A percentile compares a stretch with the other conserved stretches of the same genome.
phyloP scores from a whole-genome alignment of 2,113 vertebrate species.

The Grantiella picta region DNA sequence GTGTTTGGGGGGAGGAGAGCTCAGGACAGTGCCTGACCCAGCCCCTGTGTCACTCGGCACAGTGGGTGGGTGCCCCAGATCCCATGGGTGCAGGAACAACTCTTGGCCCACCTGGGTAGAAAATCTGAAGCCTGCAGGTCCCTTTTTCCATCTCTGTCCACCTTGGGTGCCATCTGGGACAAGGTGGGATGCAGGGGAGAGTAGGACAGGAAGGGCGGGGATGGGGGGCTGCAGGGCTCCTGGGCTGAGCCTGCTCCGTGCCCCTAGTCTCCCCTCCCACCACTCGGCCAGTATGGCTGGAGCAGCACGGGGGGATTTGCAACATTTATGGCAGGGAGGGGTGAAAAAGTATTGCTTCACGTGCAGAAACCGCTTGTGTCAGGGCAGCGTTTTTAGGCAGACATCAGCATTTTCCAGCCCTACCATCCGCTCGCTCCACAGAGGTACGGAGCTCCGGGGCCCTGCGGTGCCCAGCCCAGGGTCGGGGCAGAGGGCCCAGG shows the following conservation, averaged over 20 bases:
- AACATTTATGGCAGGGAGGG: background rate
- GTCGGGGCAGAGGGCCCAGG: background rate
- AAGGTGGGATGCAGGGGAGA: background rate
- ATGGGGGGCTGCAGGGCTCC: background rate
- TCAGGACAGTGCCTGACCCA: background rate
- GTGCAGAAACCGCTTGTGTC: background rate
- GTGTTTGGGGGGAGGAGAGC: background rate
- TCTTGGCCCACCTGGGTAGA: background rate
- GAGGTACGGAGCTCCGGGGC: background rate
- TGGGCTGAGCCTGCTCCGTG: background rate
- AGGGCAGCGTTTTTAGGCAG: background rate
- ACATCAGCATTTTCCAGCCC: background rate
- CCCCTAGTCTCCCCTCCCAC: background rate
- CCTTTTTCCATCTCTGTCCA: background rate
- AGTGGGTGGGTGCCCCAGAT: background rate
- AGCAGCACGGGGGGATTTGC: rapidly evolving
- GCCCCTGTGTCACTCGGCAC: background rate
- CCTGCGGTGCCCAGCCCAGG: background rate
- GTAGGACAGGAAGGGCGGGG: background rate
- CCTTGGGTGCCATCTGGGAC: background rate
- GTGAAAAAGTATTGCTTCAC: background rate
- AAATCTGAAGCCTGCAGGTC: background rate
- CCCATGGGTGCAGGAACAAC: background rate
- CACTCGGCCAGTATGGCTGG: rapidly evolving
- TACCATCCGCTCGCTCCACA: rapidly evolving